A percentile compares a stretch with the other conserved stretches of the same genome.
Evolutionary conservation across 2,113 vertebrate genomes (phyloP).

Genomic region (Scomber scombrus): DNA sequence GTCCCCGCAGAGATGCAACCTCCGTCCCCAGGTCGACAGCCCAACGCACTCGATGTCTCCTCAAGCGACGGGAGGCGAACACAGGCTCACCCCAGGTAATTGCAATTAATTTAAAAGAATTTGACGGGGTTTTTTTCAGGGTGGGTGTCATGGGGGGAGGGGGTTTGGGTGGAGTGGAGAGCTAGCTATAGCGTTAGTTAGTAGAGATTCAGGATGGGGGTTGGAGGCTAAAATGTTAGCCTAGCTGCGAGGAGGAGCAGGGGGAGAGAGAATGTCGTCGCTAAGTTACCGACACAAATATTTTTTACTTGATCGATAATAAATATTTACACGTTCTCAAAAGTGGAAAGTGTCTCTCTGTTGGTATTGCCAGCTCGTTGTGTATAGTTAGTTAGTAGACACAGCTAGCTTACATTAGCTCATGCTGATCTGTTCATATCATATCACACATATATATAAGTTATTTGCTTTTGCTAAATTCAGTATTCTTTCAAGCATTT

Average conservation of each 20-base stretch:
- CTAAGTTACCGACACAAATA: constrained; percentile 19
- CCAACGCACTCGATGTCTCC: constrained; percentile 83
- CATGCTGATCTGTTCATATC: background rate
- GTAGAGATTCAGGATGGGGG: constrained; percentile 71
- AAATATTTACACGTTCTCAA: background rate
- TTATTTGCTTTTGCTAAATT: background rate
- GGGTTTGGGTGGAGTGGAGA: constrained; percentile 82
- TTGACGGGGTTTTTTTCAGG: constrained; percentile 49
- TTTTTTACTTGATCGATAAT: background rate
- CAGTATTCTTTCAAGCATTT: background rate
- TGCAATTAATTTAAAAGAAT: background rate
- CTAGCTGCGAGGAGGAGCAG: constrained; percentile 30
- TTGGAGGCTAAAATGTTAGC: constrained; percentile 72
- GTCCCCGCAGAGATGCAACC: constrained; percentile 88
- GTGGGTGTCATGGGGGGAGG: constrained; percentile 80
- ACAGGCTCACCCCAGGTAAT: constrained; percentile 88
- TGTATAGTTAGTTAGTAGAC: background rate
- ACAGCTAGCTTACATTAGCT: constrained; percentile 10
- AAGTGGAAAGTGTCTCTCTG: background rate
- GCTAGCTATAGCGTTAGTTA: constrained; percentile 56
- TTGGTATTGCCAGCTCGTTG: background rate
- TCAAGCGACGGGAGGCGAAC: constrained; percentile 81
- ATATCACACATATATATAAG: background rate
- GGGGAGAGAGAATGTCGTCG: constrained; percentile 30
- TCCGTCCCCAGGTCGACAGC: constrained; percentile 84